Conservation (phyloP, 2,888 invertebrate genomes). For the Ophion slaviceki region DNA sequence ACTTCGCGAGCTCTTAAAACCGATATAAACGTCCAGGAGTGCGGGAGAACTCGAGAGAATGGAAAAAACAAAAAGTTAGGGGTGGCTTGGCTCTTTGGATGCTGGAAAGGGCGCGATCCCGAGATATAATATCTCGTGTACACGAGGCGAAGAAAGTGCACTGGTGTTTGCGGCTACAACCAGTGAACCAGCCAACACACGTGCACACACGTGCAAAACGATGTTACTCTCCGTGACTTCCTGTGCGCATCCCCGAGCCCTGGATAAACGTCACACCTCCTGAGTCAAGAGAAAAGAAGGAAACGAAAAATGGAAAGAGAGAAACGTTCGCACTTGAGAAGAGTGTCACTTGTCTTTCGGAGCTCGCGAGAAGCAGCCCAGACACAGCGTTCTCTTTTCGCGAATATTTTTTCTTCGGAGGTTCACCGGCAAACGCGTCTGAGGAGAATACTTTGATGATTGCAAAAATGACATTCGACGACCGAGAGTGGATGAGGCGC, state of each 20-base stretch:
- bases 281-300: conserved; percentile 63
- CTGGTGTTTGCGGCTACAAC: background rate
- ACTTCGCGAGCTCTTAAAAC: conserved; percentile 51
- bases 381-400: conserved; percentile 22
- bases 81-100: conserved; percentile 38
- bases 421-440: background rate
- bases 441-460: background rate
- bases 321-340: conserved; percentile 71
- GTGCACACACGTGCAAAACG: conserved; percentile 43
- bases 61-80: conserved; percentile 22
- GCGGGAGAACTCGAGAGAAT: conserved; percentile 13
- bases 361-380: conserved; percentile 71
- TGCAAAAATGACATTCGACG: background rate
- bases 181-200: conserved; percentile 48
- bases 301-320: conserved; percentile 66
- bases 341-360: conserved; percentile 80
- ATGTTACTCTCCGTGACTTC: conserved; percentile 6
- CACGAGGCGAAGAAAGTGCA: conserved; percentile 6
- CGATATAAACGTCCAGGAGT: conserved; percentile 40
- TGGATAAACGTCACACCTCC: conserved; percentile 33
- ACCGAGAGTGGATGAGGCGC: too few species aligned
- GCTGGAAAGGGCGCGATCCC: conserved; percentile 34
- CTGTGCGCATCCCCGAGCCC: conserved; percentile 24
- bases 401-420: conserved; percentile 23
- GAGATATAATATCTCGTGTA: conserved; percentile 16